Evolutionary conservation across 2,113 vertebrate species (phyloP).

Genomic region (Micromys minutus): DNA sequence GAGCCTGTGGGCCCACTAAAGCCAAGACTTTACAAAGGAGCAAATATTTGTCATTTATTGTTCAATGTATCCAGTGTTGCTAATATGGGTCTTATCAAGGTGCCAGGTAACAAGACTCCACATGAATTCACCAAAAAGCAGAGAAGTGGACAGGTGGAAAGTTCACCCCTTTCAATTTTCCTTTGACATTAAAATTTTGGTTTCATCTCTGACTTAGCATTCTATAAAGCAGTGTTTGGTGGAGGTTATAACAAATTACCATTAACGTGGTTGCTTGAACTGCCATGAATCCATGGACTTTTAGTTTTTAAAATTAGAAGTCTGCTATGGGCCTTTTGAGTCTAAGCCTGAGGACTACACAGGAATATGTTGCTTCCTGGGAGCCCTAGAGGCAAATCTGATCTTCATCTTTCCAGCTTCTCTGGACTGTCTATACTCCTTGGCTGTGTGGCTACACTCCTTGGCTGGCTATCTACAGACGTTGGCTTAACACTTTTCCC

Average conservation of each 20-base stretch:
- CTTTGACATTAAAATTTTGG: background rate
- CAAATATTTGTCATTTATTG: background rate
- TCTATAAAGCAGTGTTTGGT: background rate
- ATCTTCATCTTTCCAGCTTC: background rate
- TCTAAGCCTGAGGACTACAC: background rate
- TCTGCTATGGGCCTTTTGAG: background rate
- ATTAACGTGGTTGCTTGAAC: background rate
- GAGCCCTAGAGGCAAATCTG: background rate
- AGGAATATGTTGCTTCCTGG: background rate
- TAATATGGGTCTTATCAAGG: background rate
- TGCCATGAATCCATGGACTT: background rate
- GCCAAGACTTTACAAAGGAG: background rate
- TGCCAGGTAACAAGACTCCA: background rate
- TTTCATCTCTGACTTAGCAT: background rate
- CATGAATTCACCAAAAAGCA: background rate
- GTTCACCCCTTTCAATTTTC: background rate
- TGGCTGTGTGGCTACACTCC: background rate
- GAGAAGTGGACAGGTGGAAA: background rate
- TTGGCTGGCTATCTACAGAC: background rate
- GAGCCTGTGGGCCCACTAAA: background rate
- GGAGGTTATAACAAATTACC: background rate
- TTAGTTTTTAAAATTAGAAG: background rate
- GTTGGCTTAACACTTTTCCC: background rate
- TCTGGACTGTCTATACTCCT: background rate
- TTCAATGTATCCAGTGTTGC: background rate